Evolutionary conservation across 2,888 invertebrate species (phyloP), one percentile per base, ranked within the genome.

Genomic region (Spatulosminthurus flaviceps): DNA sequence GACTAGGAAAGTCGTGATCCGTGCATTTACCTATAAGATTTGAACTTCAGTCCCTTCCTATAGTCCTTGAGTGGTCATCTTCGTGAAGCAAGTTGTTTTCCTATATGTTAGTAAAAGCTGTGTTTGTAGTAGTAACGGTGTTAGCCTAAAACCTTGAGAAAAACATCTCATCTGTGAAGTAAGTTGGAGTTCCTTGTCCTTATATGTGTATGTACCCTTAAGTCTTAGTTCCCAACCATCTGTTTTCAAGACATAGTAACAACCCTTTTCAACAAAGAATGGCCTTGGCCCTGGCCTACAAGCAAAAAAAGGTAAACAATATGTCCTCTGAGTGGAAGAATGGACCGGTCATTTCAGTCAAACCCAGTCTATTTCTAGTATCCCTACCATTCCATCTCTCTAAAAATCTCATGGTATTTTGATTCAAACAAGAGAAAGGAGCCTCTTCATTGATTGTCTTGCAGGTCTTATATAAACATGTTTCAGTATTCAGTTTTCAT

Each of bases 241-340:
- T 51, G 51, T 51, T 51, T 51, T 51, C 51, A 5, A 51, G 51
- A 51, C 51, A 19, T 51, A 19, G 51, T 34, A 26, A 64, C 22
- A 67, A 67, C 67, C 67, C 67, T 67, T 67, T 67, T 13, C 29
- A 26, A 64, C 67, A 67, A 67, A 26, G 29, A 67, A 28, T 29
- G 67, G 67, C 67, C 67, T 67, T 67, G 67, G 28, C 67, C 67
- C 67, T 67, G 67, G 67, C 67, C 67, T 67, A 67, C 67, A 67
- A 19, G 67, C 28, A 26, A 26, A 26, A 24, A 67, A 67, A 67
- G 67, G 67, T 67, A 67, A 67, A 67, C 67, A 67, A 29, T 67
- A 9, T 22, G 2, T 51, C 16, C 28, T n/a, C 29, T 26, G 24
- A 67, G 67, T 26, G 67, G 28, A 67, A 29, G 26, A 67, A 28